These are phyloP conservation scores for Euwallacea fornicatus DNA, from an alignment of 1,140 invertebrate species.

Conservation along the genomic window DNA sequence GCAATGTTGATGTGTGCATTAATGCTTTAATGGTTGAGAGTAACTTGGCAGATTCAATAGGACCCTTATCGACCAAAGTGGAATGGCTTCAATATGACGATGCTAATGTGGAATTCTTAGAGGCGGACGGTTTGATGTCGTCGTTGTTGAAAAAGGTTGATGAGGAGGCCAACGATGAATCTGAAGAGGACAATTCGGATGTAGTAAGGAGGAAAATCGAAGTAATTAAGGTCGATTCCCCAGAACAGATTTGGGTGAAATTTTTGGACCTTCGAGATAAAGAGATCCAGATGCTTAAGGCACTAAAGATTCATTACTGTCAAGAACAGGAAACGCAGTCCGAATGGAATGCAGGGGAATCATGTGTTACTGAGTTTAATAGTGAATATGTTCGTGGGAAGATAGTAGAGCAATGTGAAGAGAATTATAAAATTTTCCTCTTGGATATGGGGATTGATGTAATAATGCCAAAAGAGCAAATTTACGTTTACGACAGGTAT, in stretches of 20 bases:
- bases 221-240: slow-evolving; percentile 37
- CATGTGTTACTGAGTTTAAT: slow-evolving; percentile 30
- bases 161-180: slow-evolving; percentile 15
- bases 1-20: slow-evolving; percentile 39
- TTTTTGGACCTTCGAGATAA: slow-evolving; percentile 30
- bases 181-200: slow-evolving; percentile 27
- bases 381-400: slow-evolving; percentile 27
- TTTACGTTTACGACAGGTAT: slow-evolving; percentile 35
- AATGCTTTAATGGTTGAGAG: slow-evolving; percentile 41
- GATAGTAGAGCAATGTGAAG: slow-evolving; percentile 17
- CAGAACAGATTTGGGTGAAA: slow-evolving; percentile 40
- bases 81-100: slow-evolving; percentile 36
- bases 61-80: slow-evolving; percentile 36
- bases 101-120: slow-evolving; percentile 6
- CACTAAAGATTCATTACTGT: slow-evolving; percentile 41
- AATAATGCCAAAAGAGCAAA: slow-evolving; percentile 19
- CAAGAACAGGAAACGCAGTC: slow-evolving; percentile 26
- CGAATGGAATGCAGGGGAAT: slow-evolving; percentile 32
- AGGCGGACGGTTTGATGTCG: slow-evolving; percentile 32
- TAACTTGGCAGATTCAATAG: slow-evolving; percentile 39
- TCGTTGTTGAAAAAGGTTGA: slow-evolving; percentile 30
- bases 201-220: slow-evolving; percentile 26
- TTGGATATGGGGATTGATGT: slow-evolving; percentile 35
- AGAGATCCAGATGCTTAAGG: slow-evolving; percentile 38
- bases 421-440: slow-evolving; percentile 33